phyloP scores from a whole-genome alignment of 1,140 invertebrate genomes.

The Nasonia vitripennis region DNA sequence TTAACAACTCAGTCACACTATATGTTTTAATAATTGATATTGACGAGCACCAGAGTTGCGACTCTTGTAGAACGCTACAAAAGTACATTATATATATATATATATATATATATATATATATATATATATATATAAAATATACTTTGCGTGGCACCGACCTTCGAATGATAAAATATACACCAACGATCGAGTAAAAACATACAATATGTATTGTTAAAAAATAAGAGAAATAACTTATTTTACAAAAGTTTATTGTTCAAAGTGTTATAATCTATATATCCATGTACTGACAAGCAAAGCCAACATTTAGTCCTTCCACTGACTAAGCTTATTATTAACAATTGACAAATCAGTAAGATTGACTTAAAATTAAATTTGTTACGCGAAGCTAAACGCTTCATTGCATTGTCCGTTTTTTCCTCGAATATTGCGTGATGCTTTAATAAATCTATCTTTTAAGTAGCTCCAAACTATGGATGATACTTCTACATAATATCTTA shows the following conservation, averaged over 20 bases:
- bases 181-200: conserved; percentile 38
- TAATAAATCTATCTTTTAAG: conserved; percentile 22
- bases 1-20: conserved; percentile 34
- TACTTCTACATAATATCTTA: conserved; percentile 40
- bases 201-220: conserved; percentile 31
- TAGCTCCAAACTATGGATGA: conserved; percentile 31
- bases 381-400: background rate
- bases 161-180: conserved; percentile 39
- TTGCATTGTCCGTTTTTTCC: background rate
- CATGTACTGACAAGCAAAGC: conserved; percentile 14
- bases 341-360: conserved; percentile 35
- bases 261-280: conserved; percentile 1
- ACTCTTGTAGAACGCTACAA: conserved; percentile 32
- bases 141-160: conserved; percentile 47
- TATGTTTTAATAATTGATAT: conserved; percentile 25
- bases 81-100: conserved; percentile 29
- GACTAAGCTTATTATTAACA: conserved; percentile 44
- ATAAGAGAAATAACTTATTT: conserved; percentile 40
- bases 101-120: conserved; percentile 11
- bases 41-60: conserved; percentile 43
- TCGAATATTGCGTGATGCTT: conserved; percentile 6
- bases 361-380: conserved; percentile 28
- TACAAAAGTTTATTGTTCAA: conserved; percentile 35
- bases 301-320: conserved; percentile 12
- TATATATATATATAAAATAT: conserved; percentile 33